Base-by-base conservation (phyloP, 2,888 invertebrate genomes). In the Sthenelais limicola region DNA sequence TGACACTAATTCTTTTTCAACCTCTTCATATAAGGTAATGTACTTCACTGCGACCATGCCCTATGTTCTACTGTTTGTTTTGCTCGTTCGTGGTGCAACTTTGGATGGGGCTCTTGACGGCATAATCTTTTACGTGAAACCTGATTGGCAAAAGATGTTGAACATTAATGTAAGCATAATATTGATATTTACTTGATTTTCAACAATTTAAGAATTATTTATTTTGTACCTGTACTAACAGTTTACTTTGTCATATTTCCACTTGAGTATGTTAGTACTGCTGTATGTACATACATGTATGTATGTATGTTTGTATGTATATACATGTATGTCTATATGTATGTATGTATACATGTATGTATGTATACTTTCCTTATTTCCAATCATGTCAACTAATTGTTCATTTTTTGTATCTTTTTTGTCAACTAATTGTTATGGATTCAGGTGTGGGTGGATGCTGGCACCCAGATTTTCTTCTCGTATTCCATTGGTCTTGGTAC, bases 61-160 rank as follows among this genome's bases (percentile, higher is more conserved):
- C 3, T 86, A 86, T 75, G 73, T 85, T n/a, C 82, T 85, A 73
- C 84, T 85, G 85, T 9, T 78, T 21, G 76, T 82, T 18, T 74
- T 85, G 18, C 78, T 85, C 51, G 81, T 85, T 69, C 76, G 84
- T 35, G 84, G 84, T 72, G 77, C 78, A 33, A 72, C 82, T 1
- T 76, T 85, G 35, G 82, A 81, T 0, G 94, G 94, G 2, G 93
- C 94, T 0, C 78, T 77, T 9, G 91, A 93, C 1, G 94, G 95
- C 0, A 91, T 94, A 35, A 74, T 90, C 33, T 93, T 92, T 86
- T 95, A 93, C 84, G 88, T 95, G 30, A 90, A 90, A 3, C 94
- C 94, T 0, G 89, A 92, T 51, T 93, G 94, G 91, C 89, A 90
- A 0, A 91, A 90, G 54, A 86, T 95, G 30, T 80, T 89, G 3